Evolutionary conservation across 2,797 vertebrate genomes (phyloP), one percentile per base, ranked within the genome.

Genomic region (Hoplostethus atlanticus): DNA sequence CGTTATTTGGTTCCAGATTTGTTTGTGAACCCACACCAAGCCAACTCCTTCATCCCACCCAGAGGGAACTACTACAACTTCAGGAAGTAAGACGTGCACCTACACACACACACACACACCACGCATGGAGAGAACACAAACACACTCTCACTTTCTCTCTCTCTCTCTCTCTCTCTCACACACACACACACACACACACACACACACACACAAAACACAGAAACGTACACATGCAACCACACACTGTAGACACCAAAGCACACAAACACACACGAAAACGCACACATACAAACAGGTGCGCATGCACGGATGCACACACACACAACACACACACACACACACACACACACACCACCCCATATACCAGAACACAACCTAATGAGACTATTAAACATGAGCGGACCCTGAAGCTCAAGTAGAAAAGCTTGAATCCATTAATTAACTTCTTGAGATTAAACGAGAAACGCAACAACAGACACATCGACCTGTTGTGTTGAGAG

Each of bases 11-110:
- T 88, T 92, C 7, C 91, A 94, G 93, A 94, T 78, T 6, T 92
- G 71, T 93, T 94, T 79, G 61, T 92, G 76, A 67, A 84, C 17
- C 90, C 80, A n/a, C 78, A 61, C 55, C 89, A 30, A 65, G 94
- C 94, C 76, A 93, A 93, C 79, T 80, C 90, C 1, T 94, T 94
- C 90, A 83, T 94, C 67, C 77, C 55, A 1, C 59, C 79, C 57
- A 64, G 84, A 79, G 75, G 78, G 42, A 78, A 58, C 82, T 38
- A 15, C 42, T 76, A 84, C 85, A 79, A 52, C 80, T 47, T 81
- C 53, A 56, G 56, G 66, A 92, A 90, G 93, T 94, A 77, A 71
- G 60, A 38, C 51, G 53, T 34, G 17, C 54, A 2, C 38, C 76
- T 67, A 31, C 62, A 71, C 34, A 52, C 72, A 5, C 17, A 55